A percentile compares a stretch with the other conserved stretches of the same genome.
phyloP scores from a whole-genome alignment of 2,888 invertebrate species.

The Busseola fusca region DNA sequence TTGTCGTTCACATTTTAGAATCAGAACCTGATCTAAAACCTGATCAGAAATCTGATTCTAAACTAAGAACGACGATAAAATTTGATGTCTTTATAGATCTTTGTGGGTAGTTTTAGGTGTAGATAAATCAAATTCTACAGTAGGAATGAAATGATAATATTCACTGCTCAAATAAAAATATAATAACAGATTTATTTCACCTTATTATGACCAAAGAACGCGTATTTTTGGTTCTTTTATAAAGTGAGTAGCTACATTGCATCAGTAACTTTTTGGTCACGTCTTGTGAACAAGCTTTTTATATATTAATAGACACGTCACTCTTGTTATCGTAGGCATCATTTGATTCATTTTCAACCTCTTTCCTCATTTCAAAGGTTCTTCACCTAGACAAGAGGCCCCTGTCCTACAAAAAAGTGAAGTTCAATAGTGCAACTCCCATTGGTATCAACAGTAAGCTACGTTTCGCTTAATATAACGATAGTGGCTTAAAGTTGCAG shows the following conservation, averaged over 20 bases:
- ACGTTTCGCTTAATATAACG: conserved; percentile 45
- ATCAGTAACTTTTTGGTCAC: neutral
- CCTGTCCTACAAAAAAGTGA: conserved; percentile 15
- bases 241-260: neutral
- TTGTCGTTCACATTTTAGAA: neutral
- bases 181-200: neutral
- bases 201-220: neutral
- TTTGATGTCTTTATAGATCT: conserved; percentile 3
- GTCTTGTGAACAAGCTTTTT: neutral
- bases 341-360: neutral
- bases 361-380: neutral
- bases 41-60: no score
- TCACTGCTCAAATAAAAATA: neutral
- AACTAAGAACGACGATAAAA: neutral
- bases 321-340: neutral
- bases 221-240: neutral
- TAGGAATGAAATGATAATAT: neutral
- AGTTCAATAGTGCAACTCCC: conserved; percentile 19
- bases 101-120: neutral
- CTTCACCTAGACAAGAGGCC: conserved; percentile 10
- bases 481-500: conserved; percentile 40
- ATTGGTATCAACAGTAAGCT: conserved; percentile 34
- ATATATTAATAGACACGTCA: neutral
- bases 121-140: neutral
- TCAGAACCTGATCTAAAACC: no score